Base-by-base conservation (phyloP, 92 coral and sea anemone species). In the Siderastrea radians region DNA sequence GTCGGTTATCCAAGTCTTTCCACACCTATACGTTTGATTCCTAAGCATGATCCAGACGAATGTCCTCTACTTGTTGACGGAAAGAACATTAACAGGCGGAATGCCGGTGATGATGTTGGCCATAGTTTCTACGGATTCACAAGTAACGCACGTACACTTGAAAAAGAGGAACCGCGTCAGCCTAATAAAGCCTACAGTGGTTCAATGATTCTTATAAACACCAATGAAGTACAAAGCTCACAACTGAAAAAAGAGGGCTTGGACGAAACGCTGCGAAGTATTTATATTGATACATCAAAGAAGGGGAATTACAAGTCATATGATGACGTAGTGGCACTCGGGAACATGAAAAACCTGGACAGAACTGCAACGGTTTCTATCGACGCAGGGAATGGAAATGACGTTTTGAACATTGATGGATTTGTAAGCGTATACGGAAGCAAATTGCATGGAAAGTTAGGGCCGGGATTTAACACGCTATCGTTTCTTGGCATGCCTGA, bases 341-440 rank as follows among this genome's bases (percentile, higher is more conserved):
- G 81, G 38, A 55, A 55, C 67, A 77, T 77, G 81, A 49, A 49
- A 43, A 50, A 50, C 63, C 81, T 77, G 51, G 68, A 77, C 81
- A 55, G 57, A 1, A 14, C 48, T 19, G 81, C n/a, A 8, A 50
- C 8, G 6, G 65, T 77, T 57, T 3, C 19, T 13, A 62, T 77
- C 8, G 11, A 67, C n/a, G 52, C 65, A 2, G 81, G 81, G 46
- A 15, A 14, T 3, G 81, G 81, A 26, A 62, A 77, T 47, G 81
- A 77, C 47, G 81, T 55, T 15, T 62, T 77, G 68, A 77, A 77
- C 81, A 77, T 54, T 55, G 65, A 77, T 55, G 81, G 81, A 77
- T 46, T 49, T 44, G 0, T 77, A 14, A 67, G 81, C 4, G 16
- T n/a, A 77, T 11, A 12, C 48, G 51, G 1, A 10, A 7, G 46